phyloP scores from a whole-genome alignment of 2,113 vertebrate species.

The Takifugu flavidus region DNA sequence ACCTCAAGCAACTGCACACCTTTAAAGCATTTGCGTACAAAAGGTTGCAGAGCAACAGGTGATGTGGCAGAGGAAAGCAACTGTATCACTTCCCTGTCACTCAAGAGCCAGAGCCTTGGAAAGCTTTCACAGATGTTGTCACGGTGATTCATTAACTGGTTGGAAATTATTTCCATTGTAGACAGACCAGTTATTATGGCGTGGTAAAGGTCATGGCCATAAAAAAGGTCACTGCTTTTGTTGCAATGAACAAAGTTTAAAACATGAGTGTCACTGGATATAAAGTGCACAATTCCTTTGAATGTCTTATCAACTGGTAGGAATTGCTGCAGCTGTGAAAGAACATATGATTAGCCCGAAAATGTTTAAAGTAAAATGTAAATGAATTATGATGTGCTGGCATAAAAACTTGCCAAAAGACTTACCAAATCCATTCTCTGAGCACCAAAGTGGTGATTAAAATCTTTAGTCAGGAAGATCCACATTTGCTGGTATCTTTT shows the following conservation, averaged over 20 bases:
- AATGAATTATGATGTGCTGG: not conserved
- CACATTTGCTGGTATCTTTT: constrained; percentile 78
- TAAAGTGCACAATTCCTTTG: constrained; percentile 67
- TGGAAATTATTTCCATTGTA: constrained; percentile 74
- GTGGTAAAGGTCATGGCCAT: constrained; percentile 57
- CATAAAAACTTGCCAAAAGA: not conserved
- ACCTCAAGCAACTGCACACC: constrained; percentile 66
- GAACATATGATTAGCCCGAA: not conserved
- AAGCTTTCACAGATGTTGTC: constrained; percentile 66
- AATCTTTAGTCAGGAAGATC: constrained; percentile 78
- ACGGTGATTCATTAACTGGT: constrained; percentile 63
- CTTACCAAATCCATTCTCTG: constrained; percentile 74
- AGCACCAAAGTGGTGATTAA: constrained; percentile 63
- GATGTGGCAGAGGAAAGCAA: constrained; percentile 67
- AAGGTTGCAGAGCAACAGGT: constrained; percentile 56
- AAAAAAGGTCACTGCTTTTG: constrained; percentile 23
- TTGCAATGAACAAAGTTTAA: constrained; percentile 64
- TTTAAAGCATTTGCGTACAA: constrained; percentile 77
- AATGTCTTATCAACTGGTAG: constrained; percentile 72
- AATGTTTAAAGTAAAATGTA: not conserved
- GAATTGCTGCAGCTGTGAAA: constrained; percentile 70
- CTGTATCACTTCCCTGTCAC: constrained; percentile 75
- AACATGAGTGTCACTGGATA: constrained; percentile 67
- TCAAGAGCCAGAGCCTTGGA: constrained; percentile 83
- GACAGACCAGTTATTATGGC: constrained; percentile 63